phyloP scores from a whole-genome alignment of 2,113 vertebrate species.

The Dinomys branickii region DNA sequence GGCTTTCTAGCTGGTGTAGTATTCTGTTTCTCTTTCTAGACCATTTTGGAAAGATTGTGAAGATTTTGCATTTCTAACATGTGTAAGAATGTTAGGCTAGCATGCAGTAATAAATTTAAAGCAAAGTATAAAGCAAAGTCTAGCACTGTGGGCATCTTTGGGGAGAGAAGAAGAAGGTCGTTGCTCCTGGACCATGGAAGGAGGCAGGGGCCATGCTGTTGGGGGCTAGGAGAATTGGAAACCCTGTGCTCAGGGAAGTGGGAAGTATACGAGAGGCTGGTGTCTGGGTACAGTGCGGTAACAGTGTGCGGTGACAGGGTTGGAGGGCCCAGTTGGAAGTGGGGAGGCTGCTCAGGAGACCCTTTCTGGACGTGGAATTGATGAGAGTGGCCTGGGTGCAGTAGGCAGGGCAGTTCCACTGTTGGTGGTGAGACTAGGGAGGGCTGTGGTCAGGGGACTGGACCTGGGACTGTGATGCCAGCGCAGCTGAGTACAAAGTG shows the following conservation, averaged over 20 bases:
- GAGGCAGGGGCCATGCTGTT: neutral
- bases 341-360: neutral
- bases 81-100: neutral
- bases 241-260: neutral
- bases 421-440: neutral
- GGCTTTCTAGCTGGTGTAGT: neutral
- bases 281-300: accelerated
- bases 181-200: neutral
- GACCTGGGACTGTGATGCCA: neutral
- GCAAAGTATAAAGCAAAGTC: too few relatives aligned
- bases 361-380: neutral
- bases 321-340: neutral
- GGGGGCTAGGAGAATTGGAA: too few relatives aligned
- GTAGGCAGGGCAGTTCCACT: neutral
- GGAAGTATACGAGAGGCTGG: neutral
- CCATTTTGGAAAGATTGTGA: conserved; percentile 30
- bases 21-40: conserved; percentile 47
- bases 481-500: conserved; percentile 66
- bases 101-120: neutral
- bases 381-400: too few relatives aligned
- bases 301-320: neutral
- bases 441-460: neutral
- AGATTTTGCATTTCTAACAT: neutral
- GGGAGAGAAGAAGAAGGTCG: neutral
- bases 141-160: neutral